Conservation (phyloP, 2,113 vertebrate genomes). For the Clarias gariepinus region DNA sequence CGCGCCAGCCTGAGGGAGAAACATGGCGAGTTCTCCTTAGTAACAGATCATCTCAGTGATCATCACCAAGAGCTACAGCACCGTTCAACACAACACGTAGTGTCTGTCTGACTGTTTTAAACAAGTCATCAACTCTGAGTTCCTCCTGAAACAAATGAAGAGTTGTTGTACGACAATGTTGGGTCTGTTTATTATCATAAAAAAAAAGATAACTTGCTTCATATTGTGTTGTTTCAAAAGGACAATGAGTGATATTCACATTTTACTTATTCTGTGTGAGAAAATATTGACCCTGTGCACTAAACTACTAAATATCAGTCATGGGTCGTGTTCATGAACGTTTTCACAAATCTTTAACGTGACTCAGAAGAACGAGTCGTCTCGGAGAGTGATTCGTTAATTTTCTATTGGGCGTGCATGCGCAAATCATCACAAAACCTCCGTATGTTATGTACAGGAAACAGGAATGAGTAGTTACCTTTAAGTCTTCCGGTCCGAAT, state of each 20-base stretch:
- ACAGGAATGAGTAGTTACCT: too few species aligned
- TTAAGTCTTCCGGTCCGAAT: too few species aligned
- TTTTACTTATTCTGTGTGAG: not conserved
- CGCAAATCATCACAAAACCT: too few species aligned
- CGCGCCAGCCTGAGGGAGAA: constrained; percentile 61
- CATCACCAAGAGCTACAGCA: not conserved
- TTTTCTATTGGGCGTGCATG: too few species aligned
- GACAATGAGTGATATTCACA: not conserved
- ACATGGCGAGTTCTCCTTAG: not conserved
- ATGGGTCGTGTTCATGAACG: too few species aligned
- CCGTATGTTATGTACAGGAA: too few species aligned
- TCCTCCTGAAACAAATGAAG: not conserved
- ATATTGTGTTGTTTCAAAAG: not conserved
- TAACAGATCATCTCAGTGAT: not conserved
- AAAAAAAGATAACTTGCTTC: not conserved
- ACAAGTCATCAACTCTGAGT: not conserved
- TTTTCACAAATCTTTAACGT: too few species aligned
- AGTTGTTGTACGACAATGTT: not conserved
- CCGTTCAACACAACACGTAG: not conserved
- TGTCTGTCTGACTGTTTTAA: not conserved
- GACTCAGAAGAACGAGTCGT: too few species aligned
- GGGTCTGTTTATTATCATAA: not conserved
- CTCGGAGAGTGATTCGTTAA: too few species aligned
- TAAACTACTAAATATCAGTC: too few species aligned
- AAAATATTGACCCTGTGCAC: not conserved